Evolutionary conservation across 2,797 vertebrate species (phyloP).

Genomic region (Dipus sagitta): DNA sequence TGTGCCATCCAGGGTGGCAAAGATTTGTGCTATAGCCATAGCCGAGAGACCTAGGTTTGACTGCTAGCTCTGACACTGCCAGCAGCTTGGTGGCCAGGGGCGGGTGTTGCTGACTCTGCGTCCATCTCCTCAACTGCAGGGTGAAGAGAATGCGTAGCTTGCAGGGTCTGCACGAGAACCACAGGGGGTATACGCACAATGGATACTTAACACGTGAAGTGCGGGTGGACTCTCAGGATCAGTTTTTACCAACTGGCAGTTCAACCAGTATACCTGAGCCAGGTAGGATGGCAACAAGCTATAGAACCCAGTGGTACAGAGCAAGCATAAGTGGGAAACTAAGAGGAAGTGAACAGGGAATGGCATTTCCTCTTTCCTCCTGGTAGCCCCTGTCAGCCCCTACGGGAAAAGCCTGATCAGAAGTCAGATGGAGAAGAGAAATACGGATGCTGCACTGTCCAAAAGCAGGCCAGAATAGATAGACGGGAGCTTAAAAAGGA

Average conservation of each 20-base stretch:
- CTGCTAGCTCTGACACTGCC: neutral
- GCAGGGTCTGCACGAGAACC: neutral
- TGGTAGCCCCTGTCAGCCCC: too few relatives aligned
- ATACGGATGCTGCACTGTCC: neutral
- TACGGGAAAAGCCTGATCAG: neutral
- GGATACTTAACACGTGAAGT: neutral
- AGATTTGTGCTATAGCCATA: neutral
- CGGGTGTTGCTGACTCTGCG: neutral
- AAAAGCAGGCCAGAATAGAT: neutral
- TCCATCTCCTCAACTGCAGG: neutral
- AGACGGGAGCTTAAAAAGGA: neutral
- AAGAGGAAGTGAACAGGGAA: neutral
- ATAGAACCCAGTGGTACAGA: neutral
- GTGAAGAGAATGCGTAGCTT: neutral
- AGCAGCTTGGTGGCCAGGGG: neutral
- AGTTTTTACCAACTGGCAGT: neutral
- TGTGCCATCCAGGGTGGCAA: neutral
- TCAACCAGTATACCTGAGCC: neutral
- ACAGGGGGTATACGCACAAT: neutral
- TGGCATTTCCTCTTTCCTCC: neutral
- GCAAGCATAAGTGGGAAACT: neutral
- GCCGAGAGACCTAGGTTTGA: neutral
- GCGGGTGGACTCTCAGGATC: neutral
- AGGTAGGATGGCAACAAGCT: neutral
- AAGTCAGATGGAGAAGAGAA: neutral